Evolutionary conservation across 2,113 vertebrate species (phyloP), one percentile per base, ranked within the genome.

Genomic region (Hippoglossus stenolepis): DNA sequence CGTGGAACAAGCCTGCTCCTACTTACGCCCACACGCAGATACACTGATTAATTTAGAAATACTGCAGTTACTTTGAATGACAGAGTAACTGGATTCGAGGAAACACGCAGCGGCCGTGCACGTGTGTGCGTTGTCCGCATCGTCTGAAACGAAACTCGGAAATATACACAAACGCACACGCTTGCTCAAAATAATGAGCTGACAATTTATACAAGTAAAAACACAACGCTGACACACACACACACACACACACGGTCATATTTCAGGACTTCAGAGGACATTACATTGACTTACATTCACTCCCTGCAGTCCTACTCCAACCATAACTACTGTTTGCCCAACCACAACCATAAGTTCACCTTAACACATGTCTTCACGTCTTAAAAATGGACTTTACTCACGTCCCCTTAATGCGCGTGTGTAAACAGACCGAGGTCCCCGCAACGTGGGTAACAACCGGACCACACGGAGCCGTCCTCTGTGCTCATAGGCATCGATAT

Each of bases 401-500:
- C 3, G 54, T 57, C 54, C 3, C 54, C 51, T 13, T 13, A 12
- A 57, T 4, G 51, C 1, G 15, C 5, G 17, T 4, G 54, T 23
- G n/a, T 20, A 23, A 57, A 57, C 54, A 57, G 3, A 12, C 3
- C 18, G 8, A 9, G 54, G 54, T 57, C 54, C 54, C n/a, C 54
- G 21, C 54, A 57, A 13, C 54, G 11, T 23, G 20, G 3, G 54
- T 24, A 13, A 23, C 3, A 21, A n/a, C 54, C 56, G 77, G 51
- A 54, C 51, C 51, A 54, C 51, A 54, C 76, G 69, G 71, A 58
- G 77, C 83, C 84, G 28, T 5, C 5, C 28, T 28, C 28, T 28
- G 28, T 6, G 28, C 31, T 31, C 72, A 62, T 38, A 82, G 57
- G 70, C 77, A 68, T 85, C 85, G 83, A 91, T 90, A 90, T 88